phyloP scores from a whole-genome alignment of 1,140 invertebrate species.

The Delia radicum region DNA sequence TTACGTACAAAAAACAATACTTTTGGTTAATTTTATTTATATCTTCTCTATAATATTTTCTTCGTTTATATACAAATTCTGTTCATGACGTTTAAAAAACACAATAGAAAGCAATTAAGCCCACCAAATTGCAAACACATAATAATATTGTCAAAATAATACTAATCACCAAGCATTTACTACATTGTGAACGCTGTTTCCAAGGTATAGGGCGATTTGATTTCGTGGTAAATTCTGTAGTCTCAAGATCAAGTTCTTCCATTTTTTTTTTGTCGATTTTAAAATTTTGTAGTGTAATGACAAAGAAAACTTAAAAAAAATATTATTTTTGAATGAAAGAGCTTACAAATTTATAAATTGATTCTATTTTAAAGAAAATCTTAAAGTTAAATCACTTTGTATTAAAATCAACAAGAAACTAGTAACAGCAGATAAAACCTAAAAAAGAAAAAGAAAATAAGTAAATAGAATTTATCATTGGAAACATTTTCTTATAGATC shows the following conservation, averaged over 20 bases:
- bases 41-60: background rate
- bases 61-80: background rate
- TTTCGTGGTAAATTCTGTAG: background rate
- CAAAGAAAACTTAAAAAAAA: too few species aligned
- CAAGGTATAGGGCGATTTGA: background rate
- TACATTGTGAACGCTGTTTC: background rate
- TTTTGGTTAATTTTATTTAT: too few species aligned
- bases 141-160: background rate
- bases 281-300: background rate
- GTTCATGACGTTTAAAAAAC: constrained; percentile 9
- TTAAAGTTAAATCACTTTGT: constrained; percentile 41
- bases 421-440: constrained; percentile 40
- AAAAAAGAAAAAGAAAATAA: background rate
- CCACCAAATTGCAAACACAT: background rate
- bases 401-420: constrained; percentile 45
- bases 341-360: background rate
- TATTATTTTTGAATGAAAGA: too few species aligned
- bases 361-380: constrained; percentile 43
- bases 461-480: background rate
- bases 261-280: background rate
- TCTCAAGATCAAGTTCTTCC: background rate
- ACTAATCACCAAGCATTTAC: background rate
- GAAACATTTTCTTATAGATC: background rate
- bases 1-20: too few species aligned
- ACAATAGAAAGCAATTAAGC: background rate